A percentile compares a stretch with the other conserved stretches of the same genome.
Conservation (phyloP, 2,888 invertebrate genomes). For the Amitus sp. region DNA sequence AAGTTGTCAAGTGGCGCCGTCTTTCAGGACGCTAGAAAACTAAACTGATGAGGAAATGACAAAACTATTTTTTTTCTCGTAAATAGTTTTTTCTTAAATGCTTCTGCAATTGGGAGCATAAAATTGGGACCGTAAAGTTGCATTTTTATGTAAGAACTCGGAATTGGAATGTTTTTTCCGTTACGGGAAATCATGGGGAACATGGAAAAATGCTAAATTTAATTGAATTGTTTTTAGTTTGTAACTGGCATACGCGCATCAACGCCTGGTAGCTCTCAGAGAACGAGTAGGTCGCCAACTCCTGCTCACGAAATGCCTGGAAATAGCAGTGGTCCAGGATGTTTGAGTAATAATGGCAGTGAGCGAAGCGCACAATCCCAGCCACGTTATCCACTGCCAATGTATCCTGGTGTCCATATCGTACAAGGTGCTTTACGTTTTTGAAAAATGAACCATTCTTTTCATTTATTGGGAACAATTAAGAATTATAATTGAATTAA, state of each 20-base stretch:
- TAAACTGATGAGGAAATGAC: too few relatives aligned
- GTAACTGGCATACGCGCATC: slow-evolving; percentile 58
- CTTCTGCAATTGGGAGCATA: too few relatives aligned
- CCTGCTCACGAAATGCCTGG: slow-evolving; percentile 60
- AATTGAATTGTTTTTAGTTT: slow-evolving; percentile 43
- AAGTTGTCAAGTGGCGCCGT: too few relatives aligned
- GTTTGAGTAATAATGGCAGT: slow-evolving; percentile 38
- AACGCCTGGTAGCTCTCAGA: slow-evolving; percentile 59
- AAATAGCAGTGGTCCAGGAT: slow-evolving; percentile 36
- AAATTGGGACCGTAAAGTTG: too few relatives aligned
- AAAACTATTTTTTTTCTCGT: too few relatives aligned
- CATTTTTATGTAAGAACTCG: too few relatives aligned
- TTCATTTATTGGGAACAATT: too few relatives aligned
- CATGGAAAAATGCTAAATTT: background rate
- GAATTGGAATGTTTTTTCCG: too few relatives aligned
- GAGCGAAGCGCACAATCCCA: slow-evolving; percentile 61
- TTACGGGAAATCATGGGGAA: slow-evolving; percentile 3
- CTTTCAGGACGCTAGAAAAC: too few relatives aligned
- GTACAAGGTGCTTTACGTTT: slow-evolving; percentile 53
- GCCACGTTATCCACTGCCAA: slow-evolving; percentile 63
- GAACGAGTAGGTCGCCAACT: slow-evolving; percentile 61
- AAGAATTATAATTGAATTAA: too few relatives aligned
- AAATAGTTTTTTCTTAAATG: too few relatives aligned
- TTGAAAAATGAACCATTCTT: background rate
- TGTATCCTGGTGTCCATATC: slow-evolving; percentile 63